Conservation (phyloP, 2,888 invertebrate species). For the Microctonus brassicae region DNA sequence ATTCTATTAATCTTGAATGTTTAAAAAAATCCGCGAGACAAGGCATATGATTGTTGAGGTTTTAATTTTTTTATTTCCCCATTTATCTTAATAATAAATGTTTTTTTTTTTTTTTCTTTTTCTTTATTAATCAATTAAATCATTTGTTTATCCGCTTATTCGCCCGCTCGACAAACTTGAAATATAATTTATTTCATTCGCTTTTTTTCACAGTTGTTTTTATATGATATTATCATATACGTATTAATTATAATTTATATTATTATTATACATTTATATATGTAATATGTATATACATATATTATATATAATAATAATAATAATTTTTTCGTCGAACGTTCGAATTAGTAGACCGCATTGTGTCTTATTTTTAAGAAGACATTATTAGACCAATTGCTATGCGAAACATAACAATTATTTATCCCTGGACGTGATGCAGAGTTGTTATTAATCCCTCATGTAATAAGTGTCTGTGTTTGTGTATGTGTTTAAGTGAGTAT, state of each 20-base stretch:
- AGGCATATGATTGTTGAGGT: constrained; percentile 58
- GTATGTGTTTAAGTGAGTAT: neutral
- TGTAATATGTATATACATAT: neutral
- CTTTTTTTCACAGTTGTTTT: no score
- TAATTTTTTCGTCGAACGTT: constrained; percentile 65
- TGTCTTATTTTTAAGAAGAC: constrained; percentile 50
- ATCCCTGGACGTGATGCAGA: constrained; percentile 45
- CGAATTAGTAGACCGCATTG: constrained; percentile 59
- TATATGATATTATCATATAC: neutral
- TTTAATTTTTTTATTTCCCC: constrained; percentile 34
- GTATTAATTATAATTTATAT: neutral
- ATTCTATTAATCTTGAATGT: constrained; percentile 19
- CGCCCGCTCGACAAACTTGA: constrained; percentile 65
- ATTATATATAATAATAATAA: constrained; percentile 35
- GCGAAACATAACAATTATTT: constrained; percentile 53
- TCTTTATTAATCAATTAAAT: constrained; percentile 45
- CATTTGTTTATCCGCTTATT: constrained; percentile 55
- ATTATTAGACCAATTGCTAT: constrained; percentile 60
- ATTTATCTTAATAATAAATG: constrained; percentile 21
- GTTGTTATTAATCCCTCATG: neutral
- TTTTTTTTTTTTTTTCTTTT: constrained; percentile 12
- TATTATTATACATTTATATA: constrained; percentile 32
- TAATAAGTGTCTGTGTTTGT: neutral
- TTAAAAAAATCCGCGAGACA: constrained; percentile 64
- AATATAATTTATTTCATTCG: constrained; percentile 18